phyloP scores from a whole-genome alignment of 2,888 invertebrate genomes.

The Girardia tigrina region DNA sequence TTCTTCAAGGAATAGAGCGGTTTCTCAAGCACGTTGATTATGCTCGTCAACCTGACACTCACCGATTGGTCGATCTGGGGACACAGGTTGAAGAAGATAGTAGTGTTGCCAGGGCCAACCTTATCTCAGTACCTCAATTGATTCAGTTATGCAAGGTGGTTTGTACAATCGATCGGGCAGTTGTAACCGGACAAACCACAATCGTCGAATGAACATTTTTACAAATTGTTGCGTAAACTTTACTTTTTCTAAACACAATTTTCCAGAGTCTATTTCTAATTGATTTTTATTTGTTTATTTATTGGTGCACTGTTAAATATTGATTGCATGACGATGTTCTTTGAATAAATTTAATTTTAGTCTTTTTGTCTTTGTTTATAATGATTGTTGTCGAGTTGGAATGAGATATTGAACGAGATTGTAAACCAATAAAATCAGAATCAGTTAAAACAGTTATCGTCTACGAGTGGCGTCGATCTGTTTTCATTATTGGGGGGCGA shows the following conservation, averaged over 20 bases:
- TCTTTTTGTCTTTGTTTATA: too few species aligned
- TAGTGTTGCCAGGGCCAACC: not conserved
- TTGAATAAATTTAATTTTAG: too few species aligned
- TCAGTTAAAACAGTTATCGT: too few species aligned
- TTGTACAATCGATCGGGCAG: not conserved
- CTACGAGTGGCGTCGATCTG: too few species aligned
- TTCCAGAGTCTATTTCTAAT: constrained; percentile 23
- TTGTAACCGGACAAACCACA: not conserved
- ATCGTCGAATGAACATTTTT: not conserved
- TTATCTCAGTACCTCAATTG: not conserved
- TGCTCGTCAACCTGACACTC: not conserved
- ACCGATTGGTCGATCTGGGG: not conserved
- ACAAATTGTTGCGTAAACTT: not conserved
- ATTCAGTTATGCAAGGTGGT: not conserved
- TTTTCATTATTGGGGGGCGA: too few species aligned
- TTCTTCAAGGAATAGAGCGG: not conserved
- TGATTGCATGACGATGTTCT: too few species aligned
- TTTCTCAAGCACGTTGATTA: not conserved
- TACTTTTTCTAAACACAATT: not conserved
- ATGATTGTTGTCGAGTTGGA: too few species aligned
- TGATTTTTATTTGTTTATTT: not conserved
- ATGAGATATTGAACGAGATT: too few species aligned
- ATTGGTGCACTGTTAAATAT: too few species aligned
- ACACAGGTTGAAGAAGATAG: not conserved
- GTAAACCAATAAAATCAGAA: too few species aligned